Percentiles rank a stretch among this genome's conserved stretches.
These are phyloP conservation scores for Drosophila navojoa DNA, from an alignment of 1,140 invertebrate species.

Conservation along the genomic window DNA sequence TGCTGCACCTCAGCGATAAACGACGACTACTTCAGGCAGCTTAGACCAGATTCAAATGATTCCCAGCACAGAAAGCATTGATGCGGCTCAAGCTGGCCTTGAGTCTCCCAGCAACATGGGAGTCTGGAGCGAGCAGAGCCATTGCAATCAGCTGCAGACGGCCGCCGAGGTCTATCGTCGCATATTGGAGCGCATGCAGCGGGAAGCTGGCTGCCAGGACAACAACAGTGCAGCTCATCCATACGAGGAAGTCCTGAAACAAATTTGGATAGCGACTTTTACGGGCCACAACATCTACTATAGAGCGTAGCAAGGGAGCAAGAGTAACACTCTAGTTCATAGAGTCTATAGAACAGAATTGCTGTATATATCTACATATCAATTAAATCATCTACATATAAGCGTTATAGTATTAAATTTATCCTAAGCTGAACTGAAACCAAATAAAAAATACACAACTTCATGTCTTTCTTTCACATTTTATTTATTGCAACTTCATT, in stretches of 20 bases:
- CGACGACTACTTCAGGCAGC: neutral
- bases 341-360: too few relatives aligned
- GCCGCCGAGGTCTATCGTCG: conserved; percentile 55
- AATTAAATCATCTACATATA: too few relatives aligned
- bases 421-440: too few relatives aligned
- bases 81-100: conserved; percentile 3
- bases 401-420: too few relatives aligned
- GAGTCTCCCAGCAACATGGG: neutral
- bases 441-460: too few relatives aligned
- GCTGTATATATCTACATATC: too few relatives aligned
- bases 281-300: conserved; percentile 60
- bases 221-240: neutral
- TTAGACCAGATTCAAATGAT: conserved; percentile 46
- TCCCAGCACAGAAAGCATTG: conserved; percentile 42
- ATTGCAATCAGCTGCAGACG: conserved; percentile 46
- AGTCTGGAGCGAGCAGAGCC: conserved; percentile 46
- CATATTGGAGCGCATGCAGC: conserved; percentile 39
- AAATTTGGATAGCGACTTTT: conserved; percentile 64
- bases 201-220: neutral
- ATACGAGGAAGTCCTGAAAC: conserved; percentile 30
- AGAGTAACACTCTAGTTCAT: too few relatives aligned
- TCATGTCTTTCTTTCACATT: neutral
- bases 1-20: conserved; percentile 15
- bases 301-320: conserved; percentile 32
- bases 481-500: neutral